Evolutionary conservation across 2,113 vertebrate genomes (phyloP), one percentile per base, ranked within the genome.

Genomic region (Pungitius pungitius): DNA sequence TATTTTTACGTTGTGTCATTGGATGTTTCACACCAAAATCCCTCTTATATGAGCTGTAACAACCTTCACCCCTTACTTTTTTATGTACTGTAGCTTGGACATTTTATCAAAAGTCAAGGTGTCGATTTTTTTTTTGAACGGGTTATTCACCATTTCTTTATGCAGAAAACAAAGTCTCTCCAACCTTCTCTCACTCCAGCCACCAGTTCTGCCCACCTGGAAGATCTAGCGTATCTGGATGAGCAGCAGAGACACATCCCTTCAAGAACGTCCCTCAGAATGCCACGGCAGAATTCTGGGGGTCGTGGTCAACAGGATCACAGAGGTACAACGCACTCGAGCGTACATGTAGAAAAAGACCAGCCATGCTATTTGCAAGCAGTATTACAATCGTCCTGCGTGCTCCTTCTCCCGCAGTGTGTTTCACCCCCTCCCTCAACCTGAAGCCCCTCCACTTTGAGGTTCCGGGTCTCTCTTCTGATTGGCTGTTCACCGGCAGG

Each of bases 381-480:
- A 8, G 15, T 2, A 8, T 26, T 5, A 69, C 10, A 17, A 1
- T 2, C 3, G 33, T 10, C 10, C 3, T 5, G 2, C 8, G 63
- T 7, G 3, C 15, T 6, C 63, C 22, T 65, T 40, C 20, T 47
- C 33, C 57, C 24, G 42, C 84, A 90, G 91, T 91, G 49, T 59
- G 77, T 24, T 91, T 87, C 93, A 96, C 45, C 87, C 95, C 56
- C 7, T 97, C 97, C 3, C 89, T 98, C 83, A 96, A 95, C 47
- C 92, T 99, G 89, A 99, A 99, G 86, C 96, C 97, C 0, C 93
- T 99, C 73, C 95, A 96, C 52, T 99, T 99, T 24, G 96, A 99
- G 91, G 95, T 99, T 33, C 96, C 98, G 79, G 96, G 97, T 81
- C 96, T 98, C 87, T 96, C 95, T 51, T 95, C 96, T 1, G 96